Evolutionary conservation across 2,888 invertebrate species (phyloP).

Genomic region (Oscheius sp.): DNA sequence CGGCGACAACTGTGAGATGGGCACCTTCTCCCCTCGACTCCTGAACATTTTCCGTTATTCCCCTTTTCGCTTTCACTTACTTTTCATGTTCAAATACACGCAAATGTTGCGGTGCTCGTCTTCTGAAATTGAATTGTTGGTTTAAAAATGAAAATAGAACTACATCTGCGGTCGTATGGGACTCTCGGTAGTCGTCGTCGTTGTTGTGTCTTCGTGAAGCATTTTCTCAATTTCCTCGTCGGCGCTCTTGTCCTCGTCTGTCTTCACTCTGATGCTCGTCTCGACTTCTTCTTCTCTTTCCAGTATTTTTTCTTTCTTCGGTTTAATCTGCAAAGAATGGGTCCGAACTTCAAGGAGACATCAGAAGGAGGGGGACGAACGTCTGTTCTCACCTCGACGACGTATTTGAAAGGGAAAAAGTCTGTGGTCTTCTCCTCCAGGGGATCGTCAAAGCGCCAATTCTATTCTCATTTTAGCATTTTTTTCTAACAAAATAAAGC

Average conservation of each 20-base stretch:
- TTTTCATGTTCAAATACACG: conserved; percentile 15
- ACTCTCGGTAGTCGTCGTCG: not conserved
- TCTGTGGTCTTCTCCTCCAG: conserved; percentile 3
- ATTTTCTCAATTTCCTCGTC: conserved; percentile 22
- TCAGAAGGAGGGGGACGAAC: not conserved
- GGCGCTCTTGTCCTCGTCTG: not conserved
- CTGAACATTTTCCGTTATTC: not conserved
- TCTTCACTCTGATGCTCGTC: not conserved
- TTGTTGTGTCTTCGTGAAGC: conserved; percentile 9
- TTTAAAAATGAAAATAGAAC: no score
- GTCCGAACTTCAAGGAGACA: not conserved
- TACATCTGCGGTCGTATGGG: not conserved
- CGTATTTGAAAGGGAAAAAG: conserved; percentile 27
- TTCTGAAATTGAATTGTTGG: not conserved
- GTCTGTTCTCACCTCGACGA: conserved; percentile 8
- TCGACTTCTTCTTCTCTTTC: not conserved
- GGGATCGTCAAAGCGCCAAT: not conserved
- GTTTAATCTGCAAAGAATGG: conserved; percentile 6
- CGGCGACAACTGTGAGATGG: conserved; percentile 17
- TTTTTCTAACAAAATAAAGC: not conserved
- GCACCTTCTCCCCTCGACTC: conserved; percentile 13
- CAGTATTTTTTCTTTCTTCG: not conserved
- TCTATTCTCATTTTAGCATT: conserved; percentile 10
- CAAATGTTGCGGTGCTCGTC: not conserved
- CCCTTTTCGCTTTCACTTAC: not conserved